phyloP scores from a whole-genome alignment of 2,113 vertebrate genomes.

The Phylloscopus trochiloides region DNA sequence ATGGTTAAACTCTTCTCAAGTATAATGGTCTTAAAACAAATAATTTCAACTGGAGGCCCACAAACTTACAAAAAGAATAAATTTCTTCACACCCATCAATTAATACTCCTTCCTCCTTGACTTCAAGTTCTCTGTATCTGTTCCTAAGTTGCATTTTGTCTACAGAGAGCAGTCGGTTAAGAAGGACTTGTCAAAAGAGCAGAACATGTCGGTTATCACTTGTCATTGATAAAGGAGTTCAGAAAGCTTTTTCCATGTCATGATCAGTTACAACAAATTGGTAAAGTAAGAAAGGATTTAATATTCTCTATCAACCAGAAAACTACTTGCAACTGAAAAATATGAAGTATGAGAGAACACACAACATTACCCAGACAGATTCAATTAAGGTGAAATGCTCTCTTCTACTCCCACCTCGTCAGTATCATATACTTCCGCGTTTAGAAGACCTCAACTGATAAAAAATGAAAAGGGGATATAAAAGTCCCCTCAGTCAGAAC shows the following conservation, averaged over 20 bases:
- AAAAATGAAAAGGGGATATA: neutral
- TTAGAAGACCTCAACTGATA: neutral
- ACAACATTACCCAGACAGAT: neutral
- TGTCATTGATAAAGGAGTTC: neutral
- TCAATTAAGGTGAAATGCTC: neutral
- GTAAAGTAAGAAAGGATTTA: neutral
- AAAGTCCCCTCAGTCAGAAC: neutral
- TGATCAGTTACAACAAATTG: neutral
- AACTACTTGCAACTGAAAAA: neutral
- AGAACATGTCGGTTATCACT: neutral
- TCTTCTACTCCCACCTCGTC: neutral
- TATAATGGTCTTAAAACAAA: neutral
- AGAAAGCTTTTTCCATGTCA: neutral
- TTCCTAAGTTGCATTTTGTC: neutral
- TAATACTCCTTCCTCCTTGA: neutral
- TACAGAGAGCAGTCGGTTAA: neutral
- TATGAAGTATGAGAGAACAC: neutral
- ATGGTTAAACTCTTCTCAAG: neutral
- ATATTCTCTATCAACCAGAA: neutral
- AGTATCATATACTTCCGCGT: neutral
- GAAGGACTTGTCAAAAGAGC: neutral
- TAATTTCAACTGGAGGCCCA: neutral
- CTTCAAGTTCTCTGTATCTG: neutral
- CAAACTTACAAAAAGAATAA: neutral
- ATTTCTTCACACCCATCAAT: neutral